These are phyloP conservation scores for Dasyornis broadbenti DNA, from an alignment of 2,113 vertebrate species.

Conservation along the genomic window DNA sequence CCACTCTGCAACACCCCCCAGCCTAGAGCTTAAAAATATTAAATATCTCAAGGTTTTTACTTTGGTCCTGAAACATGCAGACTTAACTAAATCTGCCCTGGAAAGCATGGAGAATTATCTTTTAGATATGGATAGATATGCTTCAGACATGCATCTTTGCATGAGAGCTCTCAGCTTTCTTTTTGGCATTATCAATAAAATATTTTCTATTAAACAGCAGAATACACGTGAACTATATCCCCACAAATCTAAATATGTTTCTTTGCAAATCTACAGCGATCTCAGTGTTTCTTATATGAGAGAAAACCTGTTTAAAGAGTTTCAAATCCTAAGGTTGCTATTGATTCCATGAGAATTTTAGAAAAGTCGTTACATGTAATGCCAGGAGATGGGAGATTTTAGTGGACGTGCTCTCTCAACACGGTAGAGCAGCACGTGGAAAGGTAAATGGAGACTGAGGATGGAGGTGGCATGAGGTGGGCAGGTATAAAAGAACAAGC, in stretches of 20 bases:
- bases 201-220: neutral
- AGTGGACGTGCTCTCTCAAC: neutral
- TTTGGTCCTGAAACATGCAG: neutral
- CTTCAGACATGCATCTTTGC: neutral
- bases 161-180: neutral
- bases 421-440: fast-evolving
- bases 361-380: neutral
- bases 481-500: neutral
- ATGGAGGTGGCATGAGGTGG: neutral
- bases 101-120: conserved; percentile 5
- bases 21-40: neutral
- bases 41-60: neutral
- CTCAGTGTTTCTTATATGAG: neutral
- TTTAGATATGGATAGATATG: neutral
- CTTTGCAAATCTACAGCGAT: neutral
- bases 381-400: neutral
- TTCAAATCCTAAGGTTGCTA: neutral
- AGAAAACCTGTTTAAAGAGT: neutral
- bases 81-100: neutral
- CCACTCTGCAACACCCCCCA: neutral
- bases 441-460: neutral
- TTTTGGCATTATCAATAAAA: neutral
- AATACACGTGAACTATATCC: neutral
- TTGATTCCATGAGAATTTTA: neutral
- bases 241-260: neutral